Evolutionary conservation across 2,888 invertebrate species (phyloP), one percentile per base, ranked within the genome.

Genomic region (Morinoia aosen): DNA sequence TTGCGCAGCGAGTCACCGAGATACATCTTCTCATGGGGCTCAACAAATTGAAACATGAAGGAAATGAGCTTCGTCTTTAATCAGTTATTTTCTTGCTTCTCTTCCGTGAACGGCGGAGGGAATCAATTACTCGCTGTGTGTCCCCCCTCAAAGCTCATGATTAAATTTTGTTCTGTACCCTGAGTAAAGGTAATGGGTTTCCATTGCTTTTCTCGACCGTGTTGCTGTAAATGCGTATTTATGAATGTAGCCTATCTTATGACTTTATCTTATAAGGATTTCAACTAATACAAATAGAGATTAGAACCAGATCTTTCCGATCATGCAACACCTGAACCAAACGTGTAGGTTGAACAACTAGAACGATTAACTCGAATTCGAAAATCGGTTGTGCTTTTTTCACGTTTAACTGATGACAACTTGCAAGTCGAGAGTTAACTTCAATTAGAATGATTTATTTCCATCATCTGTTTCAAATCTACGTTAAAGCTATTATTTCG

Each of bases 31-130:
- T 90, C 40, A 40, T 40, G 90, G 33, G 48, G 93, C 93, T 57
- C 57, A 93, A 93, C 93, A 93, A 93, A 93, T 93, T 93, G 93
- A 93, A 57, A 93, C 57, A 48, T n/a, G 93, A 12, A 57, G n/a
- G 40, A 48, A 48, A 48, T 90, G 90, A 90, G 90, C 90, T 90
- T 76, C 76, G 33, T 76, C 76, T 76, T 76, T 76, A 76, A 76
- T 76, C 76, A 76, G 19, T 76, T 76, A 61, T 25, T 76, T 76
- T 76, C 33, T 76, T 16, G 8, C 76, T 2, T 76, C 25, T 19
- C 76, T 76, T 76, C 76, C 76, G 10, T 33, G 61, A 61, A 61
- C 61, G 61, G 19, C 16, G 10, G 8, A 33, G 76, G 33, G 25
- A 76, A 33, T 76, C 33, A 33, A 33, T 76, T 76, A 19, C 25